Evolutionary conservation across 2,797 vertebrate species (phyloP), one percentile per base, ranked within the genome.

Genomic region (Garrulus glandarius): DNA sequence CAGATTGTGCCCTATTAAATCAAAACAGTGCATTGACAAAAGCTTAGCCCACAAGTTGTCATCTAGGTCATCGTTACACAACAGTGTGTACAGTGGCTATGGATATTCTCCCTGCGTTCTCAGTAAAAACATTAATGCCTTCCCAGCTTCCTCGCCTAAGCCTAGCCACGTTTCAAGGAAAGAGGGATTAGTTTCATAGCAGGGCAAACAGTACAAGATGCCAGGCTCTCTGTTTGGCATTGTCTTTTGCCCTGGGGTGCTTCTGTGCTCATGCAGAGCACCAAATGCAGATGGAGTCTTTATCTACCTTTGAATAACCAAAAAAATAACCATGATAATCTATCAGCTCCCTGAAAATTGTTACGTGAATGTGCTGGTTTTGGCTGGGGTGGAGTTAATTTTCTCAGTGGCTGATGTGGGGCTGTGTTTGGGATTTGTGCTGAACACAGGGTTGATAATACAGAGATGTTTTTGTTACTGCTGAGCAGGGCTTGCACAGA

Each of bases 1-100:
- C 87, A 93, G 92, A 91, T 87, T 94, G 89, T 92, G 91, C 56
- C 89, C 84, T 92, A 75, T 93, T 94, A 95, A 94, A 95, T 93
- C 75, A 87, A 55, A 93, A 24, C n/a, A 47, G 49, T 8, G 43
- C 53, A 15, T 16, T 49, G 60, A 87, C 71, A 89, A 91, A 83
- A 68, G 60, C 92, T 81, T 77, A 89, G 64, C 82, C 83, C 87
- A 80, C 87, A 91, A 78, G 82, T 65, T 59, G 78, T 65, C 86
- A 68, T 78, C 72, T 68, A 52, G 71, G 67, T 87, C 70, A 37
- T 23, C 1, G 3, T 71, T 89, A 88, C 47, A 61, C 57, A 85
- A 78, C 63, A 30, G 11, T 0, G 17, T 63, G 55, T 61, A 24
- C 39, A 39, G n/a, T 76, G 52, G 39, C 53, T 91, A 37, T 53